Evolutionary conservation across 1,140 invertebrate species (phyloP).

Genomic region (Zaprionus inermis): DNA sequence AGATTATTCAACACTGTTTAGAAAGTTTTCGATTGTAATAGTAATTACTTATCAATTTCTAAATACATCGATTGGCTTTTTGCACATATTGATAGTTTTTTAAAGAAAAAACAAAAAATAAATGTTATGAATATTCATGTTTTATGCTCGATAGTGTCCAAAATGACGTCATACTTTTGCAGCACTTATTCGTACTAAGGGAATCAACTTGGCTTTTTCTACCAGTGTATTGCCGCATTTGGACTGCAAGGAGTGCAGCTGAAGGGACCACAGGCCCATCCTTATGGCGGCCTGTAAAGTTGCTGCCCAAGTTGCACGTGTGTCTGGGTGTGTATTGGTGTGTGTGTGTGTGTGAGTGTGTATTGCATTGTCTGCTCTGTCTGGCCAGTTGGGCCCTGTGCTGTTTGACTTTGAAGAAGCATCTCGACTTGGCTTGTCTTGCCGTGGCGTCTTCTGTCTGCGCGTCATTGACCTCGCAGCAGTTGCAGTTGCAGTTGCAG

Average conservation of each 20-base stretch:
- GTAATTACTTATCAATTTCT: neutral
- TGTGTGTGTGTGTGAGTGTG: conserved; percentile 7
- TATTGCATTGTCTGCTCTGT: conserved; percentile 34
- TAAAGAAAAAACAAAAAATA: too few relatives aligned
- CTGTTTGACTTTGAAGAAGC: conserved; percentile 66
- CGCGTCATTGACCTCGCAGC: conserved; percentile 68
- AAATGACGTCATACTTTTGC: too few relatives aligned
- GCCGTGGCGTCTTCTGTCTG: conserved; percentile 31
- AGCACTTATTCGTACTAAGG: too few relatives aligned
- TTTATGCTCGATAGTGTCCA: too few relatives aligned
- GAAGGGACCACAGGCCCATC: conserved; percentile 20
- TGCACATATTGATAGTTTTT: too few relatives aligned
- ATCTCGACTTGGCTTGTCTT: conserved; percentile 23
- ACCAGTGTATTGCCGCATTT: conserved; percentile 24
- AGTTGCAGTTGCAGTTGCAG: neutral
- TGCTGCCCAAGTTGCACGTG: conserved; percentile 29
- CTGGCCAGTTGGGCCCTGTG: conserved; percentile 22
- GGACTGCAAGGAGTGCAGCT: conserved; percentile 30
- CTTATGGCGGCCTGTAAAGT: conserved; percentile 53
- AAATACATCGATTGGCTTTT: too few relatives aligned
- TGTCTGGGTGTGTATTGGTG: neutral
- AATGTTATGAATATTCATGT: too few relatives aligned
- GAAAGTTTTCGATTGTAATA: neutral
- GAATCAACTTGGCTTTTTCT: neutral
- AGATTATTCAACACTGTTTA: too few relatives aligned